These are phyloP conservation scores for Nomada flava DNA, from an alignment of 2,888 invertebrate genomes.

Conservation along the genomic window DNA sequence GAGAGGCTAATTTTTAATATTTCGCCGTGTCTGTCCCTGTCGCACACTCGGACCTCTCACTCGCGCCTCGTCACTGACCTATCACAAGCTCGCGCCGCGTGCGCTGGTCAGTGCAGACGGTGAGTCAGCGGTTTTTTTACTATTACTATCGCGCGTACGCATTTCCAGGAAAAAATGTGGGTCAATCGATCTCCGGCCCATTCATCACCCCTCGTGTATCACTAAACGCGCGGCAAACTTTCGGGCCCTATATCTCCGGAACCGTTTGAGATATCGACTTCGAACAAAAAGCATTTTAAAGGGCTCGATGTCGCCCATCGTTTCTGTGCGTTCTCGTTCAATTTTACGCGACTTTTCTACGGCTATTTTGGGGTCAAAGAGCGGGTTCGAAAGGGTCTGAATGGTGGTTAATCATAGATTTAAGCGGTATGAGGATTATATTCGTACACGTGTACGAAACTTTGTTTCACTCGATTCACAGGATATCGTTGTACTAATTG, in stretches of 20 bases:
- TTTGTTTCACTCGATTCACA: too few relatives aligned
- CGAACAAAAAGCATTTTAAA: not conserved
- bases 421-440: too few relatives aligned
- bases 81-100: slow-evolving; percentile 18
- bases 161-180: slow-evolving; percentile 33
- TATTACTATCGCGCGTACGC: slow-evolving; percentile 36
- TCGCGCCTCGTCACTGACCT: slow-evolving; percentile 25
- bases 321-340: rapidly evolving
- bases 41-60: slow-evolving; percentile 15
- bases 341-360: not conserved
- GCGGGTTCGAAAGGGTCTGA: too few relatives aligned
- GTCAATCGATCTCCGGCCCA: slow-evolving; percentile 18
- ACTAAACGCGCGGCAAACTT: not conserved
- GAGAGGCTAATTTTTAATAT: slow-evolving; percentile 33
- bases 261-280: slow-evolving; percentile 1
- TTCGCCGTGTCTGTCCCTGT: not conserved
- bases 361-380: not conserved
- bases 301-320: not conserved
- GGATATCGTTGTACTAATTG: too few relatives aligned
- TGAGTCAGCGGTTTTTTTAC: slow-evolving; percentile 29
- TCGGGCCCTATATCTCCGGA: slow-evolving; percentile 15
- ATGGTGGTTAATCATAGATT: too few relatives aligned
- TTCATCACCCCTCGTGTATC: slow-evolving; percentile 1
- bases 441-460: too few relatives aligned
- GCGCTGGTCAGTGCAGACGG: slow-evolving; percentile 18